phyloP scores from a whole-genome alignment of 1,140 invertebrate genomes.

The Trachymyrmex cornetzi region DNA sequence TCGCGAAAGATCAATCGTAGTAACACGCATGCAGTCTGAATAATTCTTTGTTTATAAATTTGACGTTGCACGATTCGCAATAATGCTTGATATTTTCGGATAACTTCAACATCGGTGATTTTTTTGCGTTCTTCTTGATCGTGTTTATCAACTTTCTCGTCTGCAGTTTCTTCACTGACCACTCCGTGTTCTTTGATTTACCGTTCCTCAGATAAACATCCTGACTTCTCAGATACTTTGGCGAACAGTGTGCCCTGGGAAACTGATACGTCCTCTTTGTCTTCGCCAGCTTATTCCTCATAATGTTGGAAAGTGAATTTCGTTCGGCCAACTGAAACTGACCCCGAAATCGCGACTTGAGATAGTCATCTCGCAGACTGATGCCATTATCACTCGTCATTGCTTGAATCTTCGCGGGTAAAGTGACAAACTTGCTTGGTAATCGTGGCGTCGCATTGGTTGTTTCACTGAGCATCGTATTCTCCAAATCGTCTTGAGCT shows the following conservation, averaged over 20 bases:
- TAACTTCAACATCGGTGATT: conserved; percentile 30
- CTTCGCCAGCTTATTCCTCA: conserved; percentile 38
- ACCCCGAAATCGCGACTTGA: neutral
- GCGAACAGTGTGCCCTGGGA: conserved; percentile 10
- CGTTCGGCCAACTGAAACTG: conserved; percentile 1
- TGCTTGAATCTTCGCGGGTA: neutral
- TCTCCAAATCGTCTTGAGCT: conserved; percentile 4
- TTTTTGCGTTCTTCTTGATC: conserved; percentile 34
- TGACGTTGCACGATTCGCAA: conserved; percentile 79
- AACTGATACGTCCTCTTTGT: conserved; percentile 27
- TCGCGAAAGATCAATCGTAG: conserved; percentile 61
- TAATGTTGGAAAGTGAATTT: conserved; percentile 6
- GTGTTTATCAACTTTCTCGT: conserved; percentile 41
- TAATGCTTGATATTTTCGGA: conserved; percentile 71
- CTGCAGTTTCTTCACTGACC: conserved; percentile 37
- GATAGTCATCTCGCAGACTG: neutral
- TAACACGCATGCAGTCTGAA: conserved; percentile 77
- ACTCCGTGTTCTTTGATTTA: conserved; percentile 58
- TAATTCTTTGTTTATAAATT: conserved; percentile 77
- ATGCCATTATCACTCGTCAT: neutral
- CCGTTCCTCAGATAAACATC: conserved; percentile 74
- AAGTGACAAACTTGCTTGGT: neutral
- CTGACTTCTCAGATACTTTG: conserved; percentile 78
- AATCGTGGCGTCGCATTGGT: neutral
- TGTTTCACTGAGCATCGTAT: neutral